Evolutionary conservation across 2,888 invertebrate species (phyloP), one percentile per base, ranked within the genome.

Genomic region (Cryptus armator): DNA sequence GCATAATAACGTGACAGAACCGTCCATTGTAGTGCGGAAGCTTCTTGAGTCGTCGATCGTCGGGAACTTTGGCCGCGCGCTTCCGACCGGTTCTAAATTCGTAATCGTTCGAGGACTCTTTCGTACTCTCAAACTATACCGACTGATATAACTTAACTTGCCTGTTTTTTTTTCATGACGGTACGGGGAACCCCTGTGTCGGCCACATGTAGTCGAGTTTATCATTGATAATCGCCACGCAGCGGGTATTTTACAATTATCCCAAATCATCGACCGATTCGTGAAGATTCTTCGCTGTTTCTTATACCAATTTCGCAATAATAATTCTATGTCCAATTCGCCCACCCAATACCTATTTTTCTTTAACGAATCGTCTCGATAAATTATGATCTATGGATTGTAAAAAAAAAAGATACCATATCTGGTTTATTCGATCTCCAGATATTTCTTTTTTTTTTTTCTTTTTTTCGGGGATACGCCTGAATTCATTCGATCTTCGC

Each of bases 181-280:
- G 89, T 87, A 90, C 88, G 84, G 96, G 96, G 93, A 95, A 96
- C 89, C 96, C 96, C 94, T 96, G 96, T 89, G 96, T 96, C 72
- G 96, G 95, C 92, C 96, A 96, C 85, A 96, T 94, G 81, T 96
- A 91, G 76, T 96, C 95, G 66, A 75, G 14, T 29, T 56, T 62
- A 76, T 77, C 48, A 9, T 51, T 67, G 29, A 29, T 24, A 29
- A 75, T 37, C n/a, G 59, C 62, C 16, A 29, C 67, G 51, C 76
- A 76, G 37, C 37, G 6, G 9, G 37, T 5, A 48, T 44, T 44
- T 37, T 67, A 29, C 9, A 7, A 14, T 37, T 24, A 43, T 32
- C 9, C 32, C 32, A 51, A 32, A 16, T 24, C 10, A 59, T 32
- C 24, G 9, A 66, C 12, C 53, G 53, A 43, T 19, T 51, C 53